Base-by-base conservation (phyloP, 2,113 vertebrate species). In the Noctilio leporinus region DNA sequence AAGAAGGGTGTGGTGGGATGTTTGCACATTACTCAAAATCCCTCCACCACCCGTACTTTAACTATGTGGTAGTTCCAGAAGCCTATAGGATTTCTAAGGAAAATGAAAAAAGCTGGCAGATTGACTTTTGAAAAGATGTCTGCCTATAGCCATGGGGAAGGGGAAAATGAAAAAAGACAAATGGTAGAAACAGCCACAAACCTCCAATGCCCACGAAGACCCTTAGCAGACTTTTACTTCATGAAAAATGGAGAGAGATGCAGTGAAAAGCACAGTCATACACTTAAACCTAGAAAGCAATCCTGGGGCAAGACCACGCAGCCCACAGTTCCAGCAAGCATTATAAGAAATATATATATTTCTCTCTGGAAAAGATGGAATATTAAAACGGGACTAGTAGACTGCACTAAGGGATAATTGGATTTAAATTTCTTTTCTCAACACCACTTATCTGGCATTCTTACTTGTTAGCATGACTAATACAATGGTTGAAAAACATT, bases 81-180 rank as follows among this genome's bases (percentile, higher is more conserved):
- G 53, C 19, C 73, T 95, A 85, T 47, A 75, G 45, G 16, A 67
- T 89, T 96, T 97, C 51, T 92, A 94, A 94, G 30, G 72, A 24
- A 78, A 92, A 80, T 76, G 6, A 5, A 75, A 75, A 33, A 20
- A 83, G 40, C 65, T 91, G 28, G 59, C 69, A 65, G 47, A 80
- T 22, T 45, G 38, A 75, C 35, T 82, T 73, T 45, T 14, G 40
- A 88, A 94, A 95, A 53, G 24, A 86, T 35, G 53, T 19, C 17
- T 76, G 45, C 28, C 72, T 90, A 35, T 77, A n/a, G 70, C 65
- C 55, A 90, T 65, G 11, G 49, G 84, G 45, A 76, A 93, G 12
- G 33, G n/a, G 49, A 78, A 82, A n/a, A 94, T 72, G 26, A 45
- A 82, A 77, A 87, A 67, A 49, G 8, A 86, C 51, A 78, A 91